Conservation (phyloP, 2,797 vertebrate species). For the Syndactyla subalaris region DNA sequence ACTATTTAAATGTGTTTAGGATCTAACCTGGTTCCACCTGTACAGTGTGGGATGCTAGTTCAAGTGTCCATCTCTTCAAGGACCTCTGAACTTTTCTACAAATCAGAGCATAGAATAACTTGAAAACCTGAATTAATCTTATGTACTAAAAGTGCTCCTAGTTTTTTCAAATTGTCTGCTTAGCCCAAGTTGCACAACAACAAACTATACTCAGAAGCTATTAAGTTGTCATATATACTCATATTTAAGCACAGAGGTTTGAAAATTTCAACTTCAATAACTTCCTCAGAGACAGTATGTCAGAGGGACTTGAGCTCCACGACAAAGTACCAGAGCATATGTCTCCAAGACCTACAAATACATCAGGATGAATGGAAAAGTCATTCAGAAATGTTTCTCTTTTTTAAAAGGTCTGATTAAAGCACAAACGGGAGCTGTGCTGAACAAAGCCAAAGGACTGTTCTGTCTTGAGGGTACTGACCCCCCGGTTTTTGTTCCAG, state of each 20-base stretch:
- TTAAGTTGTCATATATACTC: neutral
- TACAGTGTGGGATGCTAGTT: neutral
- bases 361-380: neutral
- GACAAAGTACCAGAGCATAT: neutral
- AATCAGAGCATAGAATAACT: neutral
- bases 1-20: neutral
- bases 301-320: neutral
- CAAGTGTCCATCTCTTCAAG: neutral
- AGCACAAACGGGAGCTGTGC: neutral
- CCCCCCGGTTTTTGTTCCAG: neutral
- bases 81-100: neutral
- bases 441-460: neutral
- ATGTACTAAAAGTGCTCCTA: neutral
- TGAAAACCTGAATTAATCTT: neutral
- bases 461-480: neutral
- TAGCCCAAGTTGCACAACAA: neutral
- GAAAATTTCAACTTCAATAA: neutral
- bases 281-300: neutral
- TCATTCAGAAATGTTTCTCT: neutral
- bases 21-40: neutral
- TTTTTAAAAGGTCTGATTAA: neutral
- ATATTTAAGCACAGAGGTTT: neutral
- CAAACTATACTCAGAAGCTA: neutral
- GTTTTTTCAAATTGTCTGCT: neutral
- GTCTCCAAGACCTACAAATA: neutral